A percentile compares a stretch with the other conserved stretches of the same genome.
Evolutionary conservation across 2,888 invertebrate genomes (phyloP).

Genomic region (Mimas tiliae): DNA sequence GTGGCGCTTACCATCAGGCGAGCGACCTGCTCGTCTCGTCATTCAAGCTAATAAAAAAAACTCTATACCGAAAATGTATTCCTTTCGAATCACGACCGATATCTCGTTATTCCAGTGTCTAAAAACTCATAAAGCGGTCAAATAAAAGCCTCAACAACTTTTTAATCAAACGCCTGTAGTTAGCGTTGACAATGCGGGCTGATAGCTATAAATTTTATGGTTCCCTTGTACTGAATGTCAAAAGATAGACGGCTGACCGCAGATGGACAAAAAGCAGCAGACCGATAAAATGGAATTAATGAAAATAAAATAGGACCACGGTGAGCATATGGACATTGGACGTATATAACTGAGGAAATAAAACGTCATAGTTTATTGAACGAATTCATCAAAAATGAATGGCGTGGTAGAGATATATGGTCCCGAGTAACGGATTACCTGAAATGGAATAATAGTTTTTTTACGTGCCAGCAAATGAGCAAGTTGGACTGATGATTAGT

Average conservation of each 20-base stretch:
- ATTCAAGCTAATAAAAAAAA: too few relatives aligned
- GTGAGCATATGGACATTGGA: background rate
- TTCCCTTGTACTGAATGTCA: conserved; percentile 10
- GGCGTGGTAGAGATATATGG: background rate
- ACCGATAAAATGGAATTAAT: conserved; percentile 23
- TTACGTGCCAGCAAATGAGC: too few relatives aligned
- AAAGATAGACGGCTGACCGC: conserved; percentile 9
- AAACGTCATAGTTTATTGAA: conserved; percentile 19
- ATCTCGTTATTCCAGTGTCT: background rate
- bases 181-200: conserved; percentile 2
- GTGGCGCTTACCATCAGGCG: background rate
- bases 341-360: background rate
- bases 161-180: conserved; percentile 12
- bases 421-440: background rate
- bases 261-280: conserved; percentile 24
- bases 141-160: background rate
- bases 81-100: too few relatives aligned
- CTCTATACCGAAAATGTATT: too few relatives aligned
- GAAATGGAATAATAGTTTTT: background rate
- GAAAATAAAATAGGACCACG: conserved; percentile 5
- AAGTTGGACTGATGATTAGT: too few relatives aligned
- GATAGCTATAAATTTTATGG: conserved; percentile 12
- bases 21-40: too few relatives aligned
- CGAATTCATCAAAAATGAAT: conserved; percentile 6
- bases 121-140: background rate